Percentiles rank a stretch among this genome's conserved stretches.
Evolutionary conservation across 2,113 vertebrate genomes (phyloP).

Genomic region (Scophthalmus maximus): DNA sequence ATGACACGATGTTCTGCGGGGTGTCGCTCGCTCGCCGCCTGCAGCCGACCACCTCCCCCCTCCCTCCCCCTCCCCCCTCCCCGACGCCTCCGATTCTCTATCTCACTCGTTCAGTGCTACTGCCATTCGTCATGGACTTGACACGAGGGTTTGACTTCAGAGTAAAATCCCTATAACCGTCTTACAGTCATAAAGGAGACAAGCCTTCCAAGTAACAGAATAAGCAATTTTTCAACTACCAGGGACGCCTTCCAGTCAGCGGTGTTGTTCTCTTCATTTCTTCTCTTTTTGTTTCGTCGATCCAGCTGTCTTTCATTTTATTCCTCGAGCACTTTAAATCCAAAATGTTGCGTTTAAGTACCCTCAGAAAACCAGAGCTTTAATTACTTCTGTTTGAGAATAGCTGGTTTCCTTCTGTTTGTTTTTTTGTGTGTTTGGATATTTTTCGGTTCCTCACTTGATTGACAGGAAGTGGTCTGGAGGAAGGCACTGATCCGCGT

Average conservation of each 20-base stretch:
- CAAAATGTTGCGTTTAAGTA: conserved; percentile 64
- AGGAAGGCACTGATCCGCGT: conserved; percentile 76
- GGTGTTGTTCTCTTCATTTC: conserved; percentile 78
- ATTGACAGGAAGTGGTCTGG: conserved; percentile 65
- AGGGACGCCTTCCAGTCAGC: conserved; percentile 83
- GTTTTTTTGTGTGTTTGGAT: conserved; percentile 37
- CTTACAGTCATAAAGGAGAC: conserved; percentile 85
- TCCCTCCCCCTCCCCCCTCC: conserved; percentile 69
- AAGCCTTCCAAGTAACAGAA: conserved; percentile 85
- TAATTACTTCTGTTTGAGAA: conserved; percentile 68
- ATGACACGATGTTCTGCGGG: conserved; percentile 69
- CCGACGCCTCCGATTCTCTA: conserved; percentile 70
- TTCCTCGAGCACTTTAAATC: conserved; percentile 82
- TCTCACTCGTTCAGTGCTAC: conserved; percentile 78
- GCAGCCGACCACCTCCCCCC: conserved; percentile 73
- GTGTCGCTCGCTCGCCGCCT: conserved; percentile 77
- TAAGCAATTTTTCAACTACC: conserved; percentile 85
- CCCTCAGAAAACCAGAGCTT: conserved; percentile 76
- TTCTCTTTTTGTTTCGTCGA: conserved; percentile 13
- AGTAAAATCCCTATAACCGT: conserved; percentile 81
- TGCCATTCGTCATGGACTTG: conserved; percentile 81
- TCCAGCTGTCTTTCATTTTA: conserved; percentile 37
- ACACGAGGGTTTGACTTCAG: conserved; percentile 79
- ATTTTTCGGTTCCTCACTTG: conserved; percentile 49
- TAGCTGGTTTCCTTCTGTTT: conserved; percentile 35